Evolutionary conservation across 1,140 invertebrate genomes (phyloP), one percentile per base, ranked within the genome.

Genomic region (Hermetia illucens): DNA sequence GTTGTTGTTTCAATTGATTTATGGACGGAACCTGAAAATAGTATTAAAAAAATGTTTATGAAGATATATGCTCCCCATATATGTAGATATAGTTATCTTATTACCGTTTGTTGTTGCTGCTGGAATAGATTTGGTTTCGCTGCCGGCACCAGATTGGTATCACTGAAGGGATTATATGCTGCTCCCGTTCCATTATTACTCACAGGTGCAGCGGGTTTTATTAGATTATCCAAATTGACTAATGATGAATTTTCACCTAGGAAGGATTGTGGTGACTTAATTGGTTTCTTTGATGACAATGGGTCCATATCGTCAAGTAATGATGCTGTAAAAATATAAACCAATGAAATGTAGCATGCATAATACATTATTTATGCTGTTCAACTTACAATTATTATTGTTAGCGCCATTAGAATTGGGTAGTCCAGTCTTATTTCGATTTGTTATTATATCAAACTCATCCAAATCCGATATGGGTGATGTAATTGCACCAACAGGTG

Each of bases 211-310:
- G 48, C 52, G 13, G 75, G 68, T 48, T 83, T 86, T 41, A 95
- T 82, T 52, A 96, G 72, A 66, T 93, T 90, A 65, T 96, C 91
- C 51, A 96, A 70, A 72, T 95, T 95, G 29, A 95, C 91, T 41
- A 96, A 71, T 45, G 79, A 74, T 16, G 85, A 90, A 65, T 95
- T 95, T 65, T 94, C 87, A 15, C 91, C 91, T 5, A 96, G 72
- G 64, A 96, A 95, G 47, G 77, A 79, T 47, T 90, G 85, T 6
- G 92, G 89, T 38, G 86, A 90, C 62, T 90, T 92, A 58, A 84
- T 81, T 35, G 51, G 55, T 44, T 61, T 59, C 18, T 56, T 46
- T n/a, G 49, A 51, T 39, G 55, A 53, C 8, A 61, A 38, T 25
- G 57, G 58, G 47, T 60, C 58, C 47, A 60, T 49, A 15, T 61